Evolutionary conservation across 2,113 vertebrate species (phyloP), one percentile per base, ranked within the genome.

Genomic region (Hiodon alosoides): DNA sequence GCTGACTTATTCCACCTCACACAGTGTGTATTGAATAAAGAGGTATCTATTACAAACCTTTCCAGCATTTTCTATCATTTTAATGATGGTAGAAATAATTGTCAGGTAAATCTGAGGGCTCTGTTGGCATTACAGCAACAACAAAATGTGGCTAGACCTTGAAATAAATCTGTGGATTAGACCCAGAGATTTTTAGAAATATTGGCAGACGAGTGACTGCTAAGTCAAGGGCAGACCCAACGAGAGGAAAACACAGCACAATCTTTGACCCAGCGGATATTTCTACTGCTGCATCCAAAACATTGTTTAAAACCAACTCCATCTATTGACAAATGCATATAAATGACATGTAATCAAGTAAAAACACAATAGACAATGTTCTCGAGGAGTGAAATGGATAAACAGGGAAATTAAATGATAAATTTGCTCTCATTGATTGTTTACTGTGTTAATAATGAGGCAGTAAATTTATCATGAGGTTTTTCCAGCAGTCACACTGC

Each of bases 371-470:
- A 54, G 65, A 2, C 52, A 84, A 86, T 84, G 31, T 31, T 31
- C 31, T 31, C 31, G 85, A 84, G 77, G 76, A 81, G 77, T 76
- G 67, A 67, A 73, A 81, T 11, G 53, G 73, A 81, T 80, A 77
- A 81, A 81, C 74, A 79, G 67, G 66, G 72, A 68, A 31, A 46
- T 54, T 50, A 76, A 71, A 80, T 76, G 74, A 79, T 59, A 80
- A 78, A 77, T 73, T 79, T 69, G 72, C 77, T 69, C 31, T 82
- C 81, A 87, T 86, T 85, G 85, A 89, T 85, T 87, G 77, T 79
- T 70, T 69, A 70, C 74, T 75, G 66, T 83, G 82, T 81, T 71
- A 78, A 85, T 87, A 88, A 87, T 85, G 80, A 85, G 82, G 74
- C 78, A 75, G 85, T 88, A 84, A 86, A 87, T 84, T 67, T 70